These are phyloP conservation scores for Ophion ventricosus DNA, from an alignment of 2,888 invertebrate species.

Conservation along the genomic window DNA sequence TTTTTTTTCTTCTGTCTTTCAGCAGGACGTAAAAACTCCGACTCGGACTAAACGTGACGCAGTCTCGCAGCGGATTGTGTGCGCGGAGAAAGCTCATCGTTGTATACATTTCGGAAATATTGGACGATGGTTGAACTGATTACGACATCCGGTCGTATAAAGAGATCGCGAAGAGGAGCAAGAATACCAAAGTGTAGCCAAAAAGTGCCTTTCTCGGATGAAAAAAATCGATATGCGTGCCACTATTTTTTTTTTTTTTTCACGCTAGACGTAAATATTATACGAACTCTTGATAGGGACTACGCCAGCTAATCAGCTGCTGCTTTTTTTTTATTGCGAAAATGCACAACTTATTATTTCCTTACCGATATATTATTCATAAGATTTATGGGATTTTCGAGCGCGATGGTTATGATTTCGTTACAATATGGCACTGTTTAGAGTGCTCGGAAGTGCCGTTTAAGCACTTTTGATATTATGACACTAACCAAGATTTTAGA, in stretches of 20 bases:
- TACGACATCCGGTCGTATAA: background rate
- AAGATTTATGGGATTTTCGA: background rate
- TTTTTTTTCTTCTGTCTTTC: slow-evolving; percentile 2
- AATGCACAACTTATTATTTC: background rate
- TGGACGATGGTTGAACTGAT: background rate
- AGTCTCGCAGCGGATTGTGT: background rate
- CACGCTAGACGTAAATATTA: background rate
- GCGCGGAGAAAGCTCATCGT: background rate
- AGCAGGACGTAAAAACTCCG: slow-evolving; percentile 37
- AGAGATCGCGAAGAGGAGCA: background rate
- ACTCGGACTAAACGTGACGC: slow-evolving; percentile 39
- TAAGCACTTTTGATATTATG: background rate
- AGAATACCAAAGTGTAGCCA: background rate
- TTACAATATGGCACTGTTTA: background rate
- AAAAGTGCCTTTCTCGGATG: background rate
- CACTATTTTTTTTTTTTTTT: background rate
- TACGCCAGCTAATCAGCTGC: background rate
- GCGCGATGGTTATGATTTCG: background rate
- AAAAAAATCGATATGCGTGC: too few relatives aligned
- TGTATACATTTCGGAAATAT: background rate
- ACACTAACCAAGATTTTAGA: background rate
- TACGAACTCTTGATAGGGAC: background rate
- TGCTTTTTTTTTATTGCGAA: background rate
- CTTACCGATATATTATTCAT: background rate
- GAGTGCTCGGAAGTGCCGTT: background rate